These are phyloP conservation scores for Euplexia lucipara DNA, from an alignment of 2,888 invertebrate genomes.

Conservation along the genomic window DNA sequence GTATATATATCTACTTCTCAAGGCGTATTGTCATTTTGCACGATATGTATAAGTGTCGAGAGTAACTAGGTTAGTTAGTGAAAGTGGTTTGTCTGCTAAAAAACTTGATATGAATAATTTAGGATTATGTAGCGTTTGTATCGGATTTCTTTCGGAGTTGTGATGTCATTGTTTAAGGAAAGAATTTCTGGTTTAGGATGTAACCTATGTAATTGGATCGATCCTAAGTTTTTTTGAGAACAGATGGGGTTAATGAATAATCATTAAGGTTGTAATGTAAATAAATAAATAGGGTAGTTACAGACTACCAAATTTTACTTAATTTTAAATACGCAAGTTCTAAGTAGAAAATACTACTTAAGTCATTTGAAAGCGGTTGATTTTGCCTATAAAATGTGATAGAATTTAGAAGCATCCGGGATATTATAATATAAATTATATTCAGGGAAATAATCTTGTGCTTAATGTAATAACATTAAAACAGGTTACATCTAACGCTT, in stretches of 20 bases:
- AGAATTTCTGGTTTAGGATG: not conserved
- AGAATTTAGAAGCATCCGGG: not conserved
- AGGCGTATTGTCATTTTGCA: slow-evolving; percentile 56
- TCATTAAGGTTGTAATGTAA: not conserved
- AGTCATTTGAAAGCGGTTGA: not conserved
- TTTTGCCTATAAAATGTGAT: not conserved
- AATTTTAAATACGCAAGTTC: not conserved
- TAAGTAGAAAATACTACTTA: not conserved
- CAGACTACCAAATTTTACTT: not conserved
- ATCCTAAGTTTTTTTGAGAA: not conserved
- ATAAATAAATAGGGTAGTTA: not conserved
- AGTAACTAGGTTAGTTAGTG: slow-evolving; percentile 49
- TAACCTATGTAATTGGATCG: not conserved
- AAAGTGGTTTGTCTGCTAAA: slow-evolving; percentile 40
- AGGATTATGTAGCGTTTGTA: slow-evolving; percentile 26
- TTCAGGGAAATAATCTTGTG: slow-evolving; percentile 4
- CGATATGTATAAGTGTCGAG: slow-evolving; percentile 36
- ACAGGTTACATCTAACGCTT: not conserved
- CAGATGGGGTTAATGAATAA: not conserved
- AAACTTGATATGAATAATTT: slow-evolving; percentile 48
- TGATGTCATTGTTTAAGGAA: slow-evolving; percentile 18
- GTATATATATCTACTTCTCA: slow-evolving; percentile 24
- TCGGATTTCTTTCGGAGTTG: slow-evolving; percentile 14
- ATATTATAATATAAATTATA: not conserved
- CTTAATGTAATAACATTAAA: slow-evolving; percentile 12